A percentile compares a stretch with the other conserved stretches of the same genome.
phyloP scores from a whole-genome alignment of 2,797 vertebrate species.

The Poeciliopsis paucimaculata region DNA sequence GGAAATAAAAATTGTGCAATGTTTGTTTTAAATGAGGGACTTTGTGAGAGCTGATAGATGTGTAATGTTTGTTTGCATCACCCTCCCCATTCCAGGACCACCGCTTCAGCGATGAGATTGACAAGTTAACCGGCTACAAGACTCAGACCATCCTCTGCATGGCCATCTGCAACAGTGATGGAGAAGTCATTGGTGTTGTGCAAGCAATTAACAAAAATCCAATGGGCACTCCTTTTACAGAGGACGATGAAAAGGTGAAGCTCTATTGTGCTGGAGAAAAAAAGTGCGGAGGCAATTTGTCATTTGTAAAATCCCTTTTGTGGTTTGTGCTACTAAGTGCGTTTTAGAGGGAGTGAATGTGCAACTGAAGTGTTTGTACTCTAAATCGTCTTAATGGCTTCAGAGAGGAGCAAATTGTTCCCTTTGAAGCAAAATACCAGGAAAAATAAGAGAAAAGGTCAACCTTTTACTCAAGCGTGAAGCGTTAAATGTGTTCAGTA shows the following conservation, averaged over 20 bases:
- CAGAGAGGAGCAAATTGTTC: constrained; percentile 38
- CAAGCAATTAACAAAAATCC: constrained; percentile 87
- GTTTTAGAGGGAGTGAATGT: constrained; percentile 25
- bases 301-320: constrained; percentile 25
- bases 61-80: constrained; percentile 21
- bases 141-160: constrained; percentile 86
- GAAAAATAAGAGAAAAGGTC: constrained; percentile 39
- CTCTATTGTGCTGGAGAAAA: not conserved
- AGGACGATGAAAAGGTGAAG: constrained; percentile 85
- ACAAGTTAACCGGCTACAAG: constrained; percentile 86
- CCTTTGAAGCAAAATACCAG: constrained; percentile 35
- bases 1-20: not conserved
- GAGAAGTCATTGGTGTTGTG: constrained; percentile 85
- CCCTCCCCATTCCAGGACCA: constrained; percentile 74
- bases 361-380: constrained; percentile 36
- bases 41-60: not conserved
- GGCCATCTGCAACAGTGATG: constrained; percentile 85
- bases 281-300: constrained; percentile 1
- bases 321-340: constrained; percentile 29
- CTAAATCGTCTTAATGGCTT: constrained; percentile 60
- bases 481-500: constrained; percentile 43
- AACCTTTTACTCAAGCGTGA: constrained; percentile 28
- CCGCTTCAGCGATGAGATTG: constrained; percentile 87
- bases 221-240: constrained; percentile 80
- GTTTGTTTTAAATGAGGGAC: not conserved